These are phyloP conservation scores for Pseudomyrmex flavicornis DNA, from an alignment of 1,140 invertebrate genomes.

Conservation along the genomic window DNA sequence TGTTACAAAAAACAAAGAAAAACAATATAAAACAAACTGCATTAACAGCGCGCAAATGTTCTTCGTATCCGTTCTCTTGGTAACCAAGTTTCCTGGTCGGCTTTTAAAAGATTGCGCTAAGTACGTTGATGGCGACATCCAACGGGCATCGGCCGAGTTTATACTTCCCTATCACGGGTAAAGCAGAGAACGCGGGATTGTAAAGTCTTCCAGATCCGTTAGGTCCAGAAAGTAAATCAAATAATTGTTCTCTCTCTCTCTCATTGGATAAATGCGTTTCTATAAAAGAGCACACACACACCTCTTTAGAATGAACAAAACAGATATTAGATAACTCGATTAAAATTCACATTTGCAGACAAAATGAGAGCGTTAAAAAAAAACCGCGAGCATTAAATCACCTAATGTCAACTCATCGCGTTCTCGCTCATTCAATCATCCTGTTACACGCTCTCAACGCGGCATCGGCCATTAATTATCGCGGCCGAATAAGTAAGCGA, in stretches of 20 bases:
- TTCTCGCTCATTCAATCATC: not conserved
- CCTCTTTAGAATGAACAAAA: not conserved
- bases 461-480: slow-evolving; percentile 16
- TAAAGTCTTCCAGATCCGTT: not conserved
- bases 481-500: not conserved
- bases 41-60: not conserved
- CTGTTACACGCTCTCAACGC: not conserved
- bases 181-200: not conserved
- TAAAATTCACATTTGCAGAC: not conserved
- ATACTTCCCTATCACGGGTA: slow-evolving; percentile 9
- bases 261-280: not conserved
- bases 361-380: not conserved
- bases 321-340: slow-evolving; percentile 5
- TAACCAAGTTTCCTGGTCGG: slow-evolving; percentile 41
- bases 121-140: slow-evolving; percentile 66
- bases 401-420: not conserved
- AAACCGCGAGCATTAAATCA: not conserved
- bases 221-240: not conserved
- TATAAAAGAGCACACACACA: not conserved
- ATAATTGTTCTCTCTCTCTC: not conserved
- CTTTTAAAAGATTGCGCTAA: slow-evolving; percentile 3
- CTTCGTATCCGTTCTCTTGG: not conserved
- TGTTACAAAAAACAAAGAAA: too few relatives aligned
- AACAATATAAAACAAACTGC: not conserved
- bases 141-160: slow-evolving; percentile 45